A percentile compares a stretch with the other conserved stretches of the same genome.
Conservation (phyloP, 2,888 invertebrate species). For the Megaustenia siamemsis region DNA sequence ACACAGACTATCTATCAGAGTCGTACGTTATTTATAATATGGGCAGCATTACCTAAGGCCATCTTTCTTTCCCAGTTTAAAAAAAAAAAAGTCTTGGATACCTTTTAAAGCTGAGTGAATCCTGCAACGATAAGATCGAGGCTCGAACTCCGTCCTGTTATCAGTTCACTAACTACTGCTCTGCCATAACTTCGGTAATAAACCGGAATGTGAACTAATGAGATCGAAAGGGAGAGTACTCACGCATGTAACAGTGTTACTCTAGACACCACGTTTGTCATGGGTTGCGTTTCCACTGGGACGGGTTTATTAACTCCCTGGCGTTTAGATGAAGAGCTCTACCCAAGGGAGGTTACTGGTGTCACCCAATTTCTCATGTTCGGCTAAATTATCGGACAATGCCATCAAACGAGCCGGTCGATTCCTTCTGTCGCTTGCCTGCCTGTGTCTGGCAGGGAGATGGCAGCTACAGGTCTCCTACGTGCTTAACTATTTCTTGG, state of each 20-base stretch:
- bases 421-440: conserved; percentile 21
- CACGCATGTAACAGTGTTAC: not conserved
- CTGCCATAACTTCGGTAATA: not conserved
- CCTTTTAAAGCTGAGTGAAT: too few species aligned
- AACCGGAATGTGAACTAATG: not conserved
- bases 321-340: conserved; percentile 49
- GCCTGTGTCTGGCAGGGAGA: not conserved
- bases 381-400: conserved; percentile 39
- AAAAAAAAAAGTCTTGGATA: too few species aligned
- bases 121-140: too few species aligned
- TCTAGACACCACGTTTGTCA: not conserved
- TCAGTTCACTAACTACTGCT: too few species aligned
- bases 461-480: conserved; percentile 1
- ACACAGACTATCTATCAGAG: too few species aligned
- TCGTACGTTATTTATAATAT: too few species aligned
- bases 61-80: too few species aligned
- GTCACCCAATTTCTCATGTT: conserved; percentile 25
- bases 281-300: conserved; percentile 13
- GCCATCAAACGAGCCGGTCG: conserved; percentile 26
- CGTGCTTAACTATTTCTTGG: not conserved
- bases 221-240: not conserved
- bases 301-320: conserved; percentile 45
- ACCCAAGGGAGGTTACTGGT: conserved; percentile 45
- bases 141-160: too few species aligned
- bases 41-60: too few species aligned